Base-by-base conservation (phyloP, 2,113 vertebrate species). In the Orcinus orca region DNA sequence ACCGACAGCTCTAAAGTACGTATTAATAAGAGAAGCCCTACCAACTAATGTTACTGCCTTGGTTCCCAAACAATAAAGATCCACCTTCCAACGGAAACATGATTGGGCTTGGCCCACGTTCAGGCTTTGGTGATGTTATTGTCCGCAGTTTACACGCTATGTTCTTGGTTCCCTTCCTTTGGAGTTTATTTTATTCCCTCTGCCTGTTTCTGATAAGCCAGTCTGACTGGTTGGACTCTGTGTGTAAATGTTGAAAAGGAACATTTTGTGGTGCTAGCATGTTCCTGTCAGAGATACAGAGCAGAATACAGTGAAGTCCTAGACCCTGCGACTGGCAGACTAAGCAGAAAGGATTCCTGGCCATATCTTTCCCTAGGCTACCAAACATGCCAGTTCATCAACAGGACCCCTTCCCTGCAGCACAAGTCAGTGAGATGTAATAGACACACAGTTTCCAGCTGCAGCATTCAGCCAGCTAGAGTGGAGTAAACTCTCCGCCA, bases 111-210 rank as follows among this genome's bases (percentile, higher is more conserved):
- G 98, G 99, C 98, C 91, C 36, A 0, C 3, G 71, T 98, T 98
- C 99, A 99, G 97, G 76, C 76, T 97, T 97, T 90, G 90, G 92
- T 36, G 63, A 5, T 79, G 95, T 97, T 98, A 94, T 96, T 98
- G 95, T 98, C 97, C 76, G 89, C 47, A 92, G 63, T 41, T 97
- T 96, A 94, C 98, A 95, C 33, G 0, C 97, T 55, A 21, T 97
- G 97, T 98, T 98, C 98, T 98, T 97, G 98, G 97, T 97, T 98
- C 98, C 97, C 98, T 98, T 98, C 98, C 98, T 98, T 98, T 96
- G 98, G 98, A 98, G 98, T 99, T 99, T 99, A 97, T 99, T 99
- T 99, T 98, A 99, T 98, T 93, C 93, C 95, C 65, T 95, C 95
- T 63, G 98, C 98, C 97, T 97, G 97, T 97, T 98, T 98, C 79